These are phyloP conservation scores for Numida meleagris DNA, from an alignment of 2,113 vertebrate species.

Conservation along the genomic window DNA sequence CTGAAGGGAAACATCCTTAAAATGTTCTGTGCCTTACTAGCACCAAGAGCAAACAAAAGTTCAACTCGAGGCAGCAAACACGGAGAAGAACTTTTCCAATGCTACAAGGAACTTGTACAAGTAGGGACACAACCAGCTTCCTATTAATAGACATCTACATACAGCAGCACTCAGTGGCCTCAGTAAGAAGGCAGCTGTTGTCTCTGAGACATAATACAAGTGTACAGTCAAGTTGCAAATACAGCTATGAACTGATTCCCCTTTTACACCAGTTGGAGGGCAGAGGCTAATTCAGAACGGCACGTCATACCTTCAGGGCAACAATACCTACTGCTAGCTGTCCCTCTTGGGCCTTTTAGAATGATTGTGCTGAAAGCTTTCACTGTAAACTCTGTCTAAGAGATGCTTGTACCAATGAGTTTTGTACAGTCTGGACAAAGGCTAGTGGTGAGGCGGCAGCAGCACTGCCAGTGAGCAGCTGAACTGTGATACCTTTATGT, in stretches of 20 bases:
- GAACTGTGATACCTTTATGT: fast-evolving
- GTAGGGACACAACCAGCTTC: not conserved
- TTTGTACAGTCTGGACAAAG: not conserved
- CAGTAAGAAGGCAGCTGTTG: not conserved
- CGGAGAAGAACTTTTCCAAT: not conserved
- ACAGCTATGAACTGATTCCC: not conserved
- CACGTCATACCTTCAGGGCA: not conserved
- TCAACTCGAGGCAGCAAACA: constrained; percentile 1
- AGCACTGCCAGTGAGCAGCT: not conserved
- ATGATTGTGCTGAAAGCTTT: not conserved
- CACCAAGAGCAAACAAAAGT: constrained; percentile 21
- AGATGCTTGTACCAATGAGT: not conserved
- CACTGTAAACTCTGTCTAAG: not conserved
- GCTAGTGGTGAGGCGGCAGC: not conserved
- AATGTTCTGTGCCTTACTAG: not conserved
- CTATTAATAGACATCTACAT: not conserved
- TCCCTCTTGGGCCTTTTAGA: not conserved
- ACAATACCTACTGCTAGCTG: not conserved
- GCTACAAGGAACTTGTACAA: not conserved
- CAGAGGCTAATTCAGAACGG: not conserved
- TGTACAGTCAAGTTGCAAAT: not conserved
- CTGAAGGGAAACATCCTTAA: not conserved
- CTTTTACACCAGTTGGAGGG: not conserved
- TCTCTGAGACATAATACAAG: fast-evolving
- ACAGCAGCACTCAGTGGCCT: not conserved